Evolutionary conservation across 2,888 invertebrate genomes (phyloP), one percentile per base, ranked within the genome.

Genomic region (Lycocerus yunnanus): DNA sequence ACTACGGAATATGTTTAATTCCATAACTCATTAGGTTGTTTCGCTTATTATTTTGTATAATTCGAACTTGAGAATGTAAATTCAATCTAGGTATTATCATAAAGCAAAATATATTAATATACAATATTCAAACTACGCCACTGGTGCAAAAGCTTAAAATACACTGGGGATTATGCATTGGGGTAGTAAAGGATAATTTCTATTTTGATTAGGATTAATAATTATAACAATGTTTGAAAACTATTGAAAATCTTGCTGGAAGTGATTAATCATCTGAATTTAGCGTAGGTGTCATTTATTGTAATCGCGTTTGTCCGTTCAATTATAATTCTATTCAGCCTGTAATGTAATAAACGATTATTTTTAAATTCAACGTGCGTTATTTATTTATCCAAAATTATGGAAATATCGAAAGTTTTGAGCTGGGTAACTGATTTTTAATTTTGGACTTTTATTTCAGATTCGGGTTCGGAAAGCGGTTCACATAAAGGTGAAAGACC

Each of bases 381-480:
- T n/a, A 2, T 21, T 27, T 27, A 27, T 27, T 27, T 4, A 13
- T n/a, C n/a, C 11, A 27, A 27, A 27, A 11, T 11, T 11, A n/a
- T 27, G 13, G 27, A 5, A 13, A 27, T 5, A 27, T 43, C 5
- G n/a, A 43, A 43, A n/a, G n/a, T n/a, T 43, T 43, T 3, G 11
- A 11, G 24, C 24, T 24, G 11, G 24, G 11, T n/a, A 6, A n/a
- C n/a, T 43, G n/a, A 27, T 4, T 11, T 27, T 13, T 21, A 8
- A 9, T n/a, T 43, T 6, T n/a, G 2, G 5, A 20, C 63, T 77
- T 77, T 88, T 88, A n/a, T 43, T 43, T 6, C 90, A 96, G 96
- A 96, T 89, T 96, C 96, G n/a, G 95, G 94, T 82, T 96, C 95
- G 80, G 96, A 96, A 86, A 95, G 95, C 78, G 96, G 96, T 20